phyloP scores from a whole-genome alignment of 2,113 vertebrate genomes.

The Channa maculata region DNA sequence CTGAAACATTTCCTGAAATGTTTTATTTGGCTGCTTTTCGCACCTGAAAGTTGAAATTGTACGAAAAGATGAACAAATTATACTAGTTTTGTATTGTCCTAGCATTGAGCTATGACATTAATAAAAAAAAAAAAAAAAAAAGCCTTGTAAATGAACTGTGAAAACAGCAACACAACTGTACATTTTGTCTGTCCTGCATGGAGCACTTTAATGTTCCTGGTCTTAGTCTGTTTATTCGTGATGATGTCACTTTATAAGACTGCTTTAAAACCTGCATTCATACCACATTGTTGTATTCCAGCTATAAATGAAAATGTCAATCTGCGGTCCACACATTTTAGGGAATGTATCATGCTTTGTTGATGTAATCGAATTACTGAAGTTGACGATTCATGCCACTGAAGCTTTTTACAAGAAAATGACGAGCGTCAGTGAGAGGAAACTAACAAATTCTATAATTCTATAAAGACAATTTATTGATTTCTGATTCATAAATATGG shows the following conservation, averaged over 20 bases:
- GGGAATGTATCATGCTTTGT: constrained; percentile 21
- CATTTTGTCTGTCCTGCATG: constrained; percentile 83
- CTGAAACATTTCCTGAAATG: constrained; percentile 37
- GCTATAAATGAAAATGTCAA: constrained; percentile 64
- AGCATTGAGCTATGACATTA: constrained; percentile 38
- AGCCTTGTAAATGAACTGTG: constrained; percentile 61
- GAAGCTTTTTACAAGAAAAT: constrained; percentile 12
- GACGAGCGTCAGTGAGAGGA: not conserved
- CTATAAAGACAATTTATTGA: constrained; percentile 21
- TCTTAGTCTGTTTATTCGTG: constrained; percentile 73
- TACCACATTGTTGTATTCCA: constrained; percentile 41
- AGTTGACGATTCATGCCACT: constrained; percentile 18
- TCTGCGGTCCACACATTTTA: constrained; percentile 8
- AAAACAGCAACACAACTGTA: constrained; percentile 66
- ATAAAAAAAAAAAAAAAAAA: constrained; percentile 20
- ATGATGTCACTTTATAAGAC: constrained; percentile 67
- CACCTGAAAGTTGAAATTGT: constrained; percentile 29
- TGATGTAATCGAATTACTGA: constrained; percentile 18
- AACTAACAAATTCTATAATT: constrained; percentile 14
- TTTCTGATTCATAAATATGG: constrained; percentile 18
- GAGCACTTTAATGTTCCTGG: constrained; percentile 84
- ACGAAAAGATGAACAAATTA: constrained; percentile 47
- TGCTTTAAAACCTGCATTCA: constrained; percentile 60
- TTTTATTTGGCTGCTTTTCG: constrained; percentile 47
- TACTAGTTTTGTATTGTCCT: constrained; percentile 46